Base-by-base conservation (phyloP, 1,140 invertebrate species). In the Euborellia annulipes region DNA sequence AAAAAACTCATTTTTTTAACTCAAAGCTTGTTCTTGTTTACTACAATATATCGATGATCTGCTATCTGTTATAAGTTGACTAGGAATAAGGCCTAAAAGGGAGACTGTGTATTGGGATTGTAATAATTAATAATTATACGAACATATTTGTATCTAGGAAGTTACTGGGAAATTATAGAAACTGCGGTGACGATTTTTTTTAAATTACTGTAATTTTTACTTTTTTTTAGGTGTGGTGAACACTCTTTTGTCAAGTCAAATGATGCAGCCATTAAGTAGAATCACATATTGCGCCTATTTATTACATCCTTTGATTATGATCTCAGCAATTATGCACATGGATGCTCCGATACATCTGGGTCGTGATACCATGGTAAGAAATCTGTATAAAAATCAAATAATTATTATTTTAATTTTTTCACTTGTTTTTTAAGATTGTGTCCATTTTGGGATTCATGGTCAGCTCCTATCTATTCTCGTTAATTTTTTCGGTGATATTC, bases 241-340 rank as follows among this genome's bases (percentile, higher is more conserved):
- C 49, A 62, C 53, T 7, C 54, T 76, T 22, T 55, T 78, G 3
- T 72, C 70, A 0, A 71, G 68, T 63, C 66, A 62, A 43, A 57
- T 63, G 19, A 62, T 70, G 6, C 63, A 71, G 39, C 71, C 72
- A 0, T 50, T 74, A n/a, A 69, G 67, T 21, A 61, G 71, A 38
- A 54, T 76, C 8, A 71, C 71, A 2, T 76, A 73, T 51, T 63
- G 64, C 45, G 64, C 63, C 11, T 76, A 75, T 54, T 61, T 76
- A 13, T 52, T 75, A 14, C 73, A 75, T 60, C 64, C 63, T 50
- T 34, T 44, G 13, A 42, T 62, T 9, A 52, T 55, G 36, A 49
- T 57, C 37, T 39, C 54, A 9, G 42, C 61, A 27, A 51, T 62
- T 19, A 21, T 57, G 8, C 49, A 43, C 18, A 51, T 50, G 39